Conservation (phyloP, 2,113 vertebrate species). For the Rhabdomys dilectus region DNA sequence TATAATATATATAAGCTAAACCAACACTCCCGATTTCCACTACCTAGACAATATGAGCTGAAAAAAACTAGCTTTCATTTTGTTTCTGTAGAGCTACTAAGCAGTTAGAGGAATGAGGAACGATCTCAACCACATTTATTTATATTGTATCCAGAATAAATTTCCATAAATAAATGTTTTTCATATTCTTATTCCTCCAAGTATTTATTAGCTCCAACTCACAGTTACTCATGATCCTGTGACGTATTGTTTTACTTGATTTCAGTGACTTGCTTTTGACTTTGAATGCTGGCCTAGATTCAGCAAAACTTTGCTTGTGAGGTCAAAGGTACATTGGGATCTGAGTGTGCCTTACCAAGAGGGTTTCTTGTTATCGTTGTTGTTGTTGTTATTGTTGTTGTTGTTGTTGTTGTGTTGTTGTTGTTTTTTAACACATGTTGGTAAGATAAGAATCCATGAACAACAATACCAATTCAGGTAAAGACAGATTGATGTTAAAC, state of each 20-base stretch:
- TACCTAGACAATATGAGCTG: conserved; percentile 4
- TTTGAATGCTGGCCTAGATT: background rate
- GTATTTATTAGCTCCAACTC: background rate
- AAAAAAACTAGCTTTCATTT: background rate
- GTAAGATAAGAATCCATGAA: background rate
- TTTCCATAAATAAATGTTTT: background rate
- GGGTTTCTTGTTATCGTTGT: background rate
- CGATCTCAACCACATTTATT: background rate
- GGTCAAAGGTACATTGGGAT: background rate
- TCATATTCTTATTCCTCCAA: background rate
- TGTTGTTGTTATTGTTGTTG: too few relatives aligned
- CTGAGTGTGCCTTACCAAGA: background rate
- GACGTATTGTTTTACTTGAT: background rate
- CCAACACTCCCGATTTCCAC: background rate
- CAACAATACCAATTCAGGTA: background rate
- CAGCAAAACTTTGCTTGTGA: background rate
- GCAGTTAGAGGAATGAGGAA: background rate
- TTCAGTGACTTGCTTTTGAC: background rate
- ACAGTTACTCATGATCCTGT: background rate
- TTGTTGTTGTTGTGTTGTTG: too few relatives aligned
- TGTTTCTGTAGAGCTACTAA: background rate
- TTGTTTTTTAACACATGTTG: background rate
- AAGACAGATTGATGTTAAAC: background rate
- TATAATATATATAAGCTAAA: background rate
- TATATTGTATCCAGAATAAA: background rate